Base-by-base conservation (phyloP, 1,140 invertebrate species). In the Solen grandis region DNA sequence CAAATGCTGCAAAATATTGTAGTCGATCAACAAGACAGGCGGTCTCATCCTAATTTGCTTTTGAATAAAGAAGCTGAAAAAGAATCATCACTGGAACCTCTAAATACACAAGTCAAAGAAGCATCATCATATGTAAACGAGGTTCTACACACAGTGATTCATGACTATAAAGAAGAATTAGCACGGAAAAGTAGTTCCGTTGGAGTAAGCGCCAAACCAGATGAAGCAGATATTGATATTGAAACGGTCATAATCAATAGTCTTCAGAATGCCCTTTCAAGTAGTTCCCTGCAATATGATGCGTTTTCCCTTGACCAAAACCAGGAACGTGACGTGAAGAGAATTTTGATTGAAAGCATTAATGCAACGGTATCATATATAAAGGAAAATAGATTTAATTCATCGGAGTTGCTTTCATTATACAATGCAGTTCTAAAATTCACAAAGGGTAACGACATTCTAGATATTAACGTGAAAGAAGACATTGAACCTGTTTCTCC, bases 1-100 rank as follows among this genome's bases (percentile, higher is more conserved):
- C 33, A 57, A n/a, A 52, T 36, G 2, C 25, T 80, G 22, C 77
- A 80, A 35, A 65, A 36, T 36, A 80, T 80, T 36, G 31, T 80
- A 29, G 27, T 36, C 29, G 77, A 80, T 29, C 77, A 72, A 19
- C 77, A 80, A 55, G 77, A 80, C 25, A 60, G 33, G 19, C 55
- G 68, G 8, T 72, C 69, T 10, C 68, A 72, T 35, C 16, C 60
- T 4, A 68, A 80, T 14, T 31, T 80, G 16, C 68, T 35, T 52
- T 16, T 73, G 2, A 19, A 8, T 65, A 60, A 41, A 55, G 16
- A 52, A 2, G 57, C 1, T 13, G 35, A 52, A 14, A 22, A 14
- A 10, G 46, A 16, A 14, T 72, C 68, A 5, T 36, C 54, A 41
- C 29, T 65, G 31, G 59, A 72, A 41, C 36, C 59, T 13, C 46